Conservation (phyloP, 2,888 invertebrate genomes). For the Gisinianus flammeolus region DNA sequence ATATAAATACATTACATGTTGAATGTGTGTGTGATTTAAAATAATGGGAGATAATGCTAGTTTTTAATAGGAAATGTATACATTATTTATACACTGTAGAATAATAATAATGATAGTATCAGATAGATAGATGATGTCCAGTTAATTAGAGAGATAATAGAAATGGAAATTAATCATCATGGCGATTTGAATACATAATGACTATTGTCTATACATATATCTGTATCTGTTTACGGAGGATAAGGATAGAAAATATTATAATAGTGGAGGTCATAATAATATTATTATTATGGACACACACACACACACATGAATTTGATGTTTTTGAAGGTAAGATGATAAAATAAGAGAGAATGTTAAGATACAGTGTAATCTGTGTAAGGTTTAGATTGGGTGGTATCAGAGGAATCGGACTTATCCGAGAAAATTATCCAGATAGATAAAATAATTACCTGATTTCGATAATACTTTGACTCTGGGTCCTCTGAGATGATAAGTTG, state of each 20-base stretch:
- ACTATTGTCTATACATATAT: neutral
- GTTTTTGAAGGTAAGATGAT: slow-evolving; percentile 39
- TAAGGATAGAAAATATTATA: neutral
- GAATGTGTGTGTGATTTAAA: too few species aligned
- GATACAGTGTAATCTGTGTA: slow-evolving; percentile 5
- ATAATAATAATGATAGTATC: too few species aligned
- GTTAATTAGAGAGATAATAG: too few species aligned
- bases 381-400: slow-evolving; percentile 29
- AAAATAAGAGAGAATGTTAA: slow-evolving; percentile 14
- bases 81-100: too few species aligned
- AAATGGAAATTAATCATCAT: too few species aligned
- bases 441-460: slow-evolving; percentile 55
- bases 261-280: neutral
- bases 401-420: slow-evolving; percentile 49
- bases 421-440: slow-evolving; percentile 52
- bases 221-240: neutral
- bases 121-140: too few species aligned
- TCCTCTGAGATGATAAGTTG: slow-evolving; percentile 29
- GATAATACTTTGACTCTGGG: slow-evolving; percentile 35
- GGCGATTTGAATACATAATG: too few species aligned
- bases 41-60: too few species aligned
- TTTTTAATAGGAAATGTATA: too few species aligned
- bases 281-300: neutral
- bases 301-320: slow-evolving; percentile 17
- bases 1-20: neutral